Percentiles rank a stretch among this genome's conserved stretches.
phyloP scores from a whole-genome alignment of 2,888 invertebrate species.

The Agriopis aurantiaria region DNA sequence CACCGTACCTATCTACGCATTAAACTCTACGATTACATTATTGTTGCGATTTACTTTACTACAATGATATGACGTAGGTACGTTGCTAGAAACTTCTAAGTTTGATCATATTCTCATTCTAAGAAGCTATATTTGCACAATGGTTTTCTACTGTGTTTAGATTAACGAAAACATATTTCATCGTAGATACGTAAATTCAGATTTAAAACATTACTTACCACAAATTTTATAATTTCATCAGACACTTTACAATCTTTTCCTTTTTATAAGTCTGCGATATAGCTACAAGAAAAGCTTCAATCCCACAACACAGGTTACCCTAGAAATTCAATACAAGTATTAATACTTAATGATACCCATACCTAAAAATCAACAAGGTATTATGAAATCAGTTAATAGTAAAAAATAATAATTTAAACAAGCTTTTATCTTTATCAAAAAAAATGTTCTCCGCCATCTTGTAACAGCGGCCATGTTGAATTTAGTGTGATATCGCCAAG shows the following conservation, averaged over 20 bases:
- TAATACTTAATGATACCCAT: too few relatives aligned
- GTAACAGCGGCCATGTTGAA: too few relatives aligned
- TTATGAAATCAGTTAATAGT: too few relatives aligned
- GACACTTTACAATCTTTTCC: too few relatives aligned
- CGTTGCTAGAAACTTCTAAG: conserved; percentile 1
- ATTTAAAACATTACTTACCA: background rate
- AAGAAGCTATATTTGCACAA: background rate
- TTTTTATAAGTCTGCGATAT: too few relatives aligned
- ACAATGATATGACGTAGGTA: conserved; percentile 17
- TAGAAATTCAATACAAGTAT: background rate
- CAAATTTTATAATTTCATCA: background rate
- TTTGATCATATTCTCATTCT: background rate
- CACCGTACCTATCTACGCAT: conserved; percentile 29
- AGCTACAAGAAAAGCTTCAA: too few relatives aligned
- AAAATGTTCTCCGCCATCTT: too few relatives aligned
- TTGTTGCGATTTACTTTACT: conserved; percentile 18
- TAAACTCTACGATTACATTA: conserved; percentile 13
- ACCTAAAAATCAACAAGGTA: too few relatives aligned
- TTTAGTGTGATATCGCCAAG: too few relatives aligned
- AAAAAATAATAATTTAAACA: too few relatives aligned
- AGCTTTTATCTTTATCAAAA: too few relatives aligned
- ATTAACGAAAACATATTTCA: background rate
- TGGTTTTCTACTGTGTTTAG: background rate
- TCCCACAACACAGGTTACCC: background rate
- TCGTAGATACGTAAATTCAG: background rate